phyloP scores from a whole-genome alignment of 2,888 invertebrate genomes.

The Drosophila colorata region DNA sequence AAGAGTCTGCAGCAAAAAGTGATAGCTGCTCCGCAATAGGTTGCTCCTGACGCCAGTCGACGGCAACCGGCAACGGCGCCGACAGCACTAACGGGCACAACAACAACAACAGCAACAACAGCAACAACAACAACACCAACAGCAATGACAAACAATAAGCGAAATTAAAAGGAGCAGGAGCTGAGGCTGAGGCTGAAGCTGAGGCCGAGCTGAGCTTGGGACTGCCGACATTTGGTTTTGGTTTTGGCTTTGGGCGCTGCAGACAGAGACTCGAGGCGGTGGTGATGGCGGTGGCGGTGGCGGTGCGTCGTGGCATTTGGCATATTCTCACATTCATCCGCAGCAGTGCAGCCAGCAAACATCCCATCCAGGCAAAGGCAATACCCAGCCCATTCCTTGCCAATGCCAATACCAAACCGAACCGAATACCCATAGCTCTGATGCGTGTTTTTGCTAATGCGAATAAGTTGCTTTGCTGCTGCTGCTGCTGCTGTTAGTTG shows the following conservation, averaged over 20 bases:
- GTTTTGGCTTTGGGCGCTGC: slow-evolving; percentile 43
- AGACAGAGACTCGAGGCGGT: slow-evolving; percentile 41
- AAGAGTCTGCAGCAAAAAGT: slow-evolving; percentile 62
- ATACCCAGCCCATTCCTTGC: slow-evolving; percentile 26
- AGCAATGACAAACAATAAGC: slow-evolving; percentile 68
- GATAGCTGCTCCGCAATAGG: slow-evolving; percentile 53
- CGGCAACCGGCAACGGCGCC: slow-evolving; percentile 38
- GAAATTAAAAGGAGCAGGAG: slow-evolving; percentile 53
- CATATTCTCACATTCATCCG: slow-evolving; percentile 66
- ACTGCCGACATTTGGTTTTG: slow-evolving; percentile 51
- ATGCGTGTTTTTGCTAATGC: slow-evolving; percentile 77
- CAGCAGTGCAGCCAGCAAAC: slow-evolving; percentile 16
- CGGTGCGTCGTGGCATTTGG: slow-evolving; percentile 62
- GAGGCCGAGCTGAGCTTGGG: slow-evolving; percentile 26
- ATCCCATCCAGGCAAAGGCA: slow-evolving; percentile 24
- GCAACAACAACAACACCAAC: slow-evolving; percentile 23
- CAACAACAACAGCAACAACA: slow-evolving; percentile 40
- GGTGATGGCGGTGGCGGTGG: slow-evolving; percentile 23
- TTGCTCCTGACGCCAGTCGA: slow-evolving; percentile 63
- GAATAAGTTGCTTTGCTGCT: slow-evolving; percentile 66
- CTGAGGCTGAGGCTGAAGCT: slow-evolving; percentile 2
- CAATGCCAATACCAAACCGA: slow-evolving; percentile 55
- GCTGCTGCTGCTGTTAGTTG: slow-evolving; percentile 3
- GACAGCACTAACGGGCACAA: slow-evolving; percentile 32
- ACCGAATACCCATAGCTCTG: slow-evolving; percentile 42